A percentile compares a stretch with the other conserved stretches of the same genome.
These are phyloP conservation scores for Oscheius sp. DNA, from an alignment of 2,888 invertebrate genomes.

Conservation along the genomic window DNA sequence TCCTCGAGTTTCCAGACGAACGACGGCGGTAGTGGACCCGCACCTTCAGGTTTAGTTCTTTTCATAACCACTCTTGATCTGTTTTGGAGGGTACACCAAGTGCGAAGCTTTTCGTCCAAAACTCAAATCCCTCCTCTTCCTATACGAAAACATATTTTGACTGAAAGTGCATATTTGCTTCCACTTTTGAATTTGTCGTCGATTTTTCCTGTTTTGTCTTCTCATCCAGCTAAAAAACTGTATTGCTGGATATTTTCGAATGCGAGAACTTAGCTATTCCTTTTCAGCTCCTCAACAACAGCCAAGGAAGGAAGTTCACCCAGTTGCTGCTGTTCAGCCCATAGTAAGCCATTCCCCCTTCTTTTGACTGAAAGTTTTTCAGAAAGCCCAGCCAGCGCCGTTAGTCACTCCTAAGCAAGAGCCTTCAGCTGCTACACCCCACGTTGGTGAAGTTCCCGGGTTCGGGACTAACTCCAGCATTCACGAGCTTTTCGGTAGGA, in stretches of 20 bases:
- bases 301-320: conserved; percentile 5
- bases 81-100: conserved; percentile 28
- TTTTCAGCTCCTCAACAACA: conserved; percentile 6
- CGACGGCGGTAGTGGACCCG: conserved; percentile 53
- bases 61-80: conserved; percentile 10
- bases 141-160: neutral
- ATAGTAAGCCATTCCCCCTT: neutral
- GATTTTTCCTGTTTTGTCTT: conserved; percentile 5
- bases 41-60: conserved; percentile 55
- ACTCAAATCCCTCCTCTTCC: conserved; percentile 18
- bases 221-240: conserved; percentile 11
- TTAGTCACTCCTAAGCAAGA: too few species aligned
- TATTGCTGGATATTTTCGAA: neutral
- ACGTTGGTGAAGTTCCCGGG: conserved; percentile 50
- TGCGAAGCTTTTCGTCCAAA: conserved; percentile 4
- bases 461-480: conserved; percentile 58
- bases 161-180: conserved; percentile 2
- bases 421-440: neutral
- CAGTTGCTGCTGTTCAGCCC: neutral
- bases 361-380: too few species aligned
- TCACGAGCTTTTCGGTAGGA: conserved; percentile 51
- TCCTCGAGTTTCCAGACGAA: conserved; percentile 49
- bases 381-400: too few species aligned
- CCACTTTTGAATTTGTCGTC: conserved; percentile 20
- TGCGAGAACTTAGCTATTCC: neutral